These are phyloP conservation scores for Sebastes nivosus DNA, from an alignment of 2,797 vertebrate species.

Conservation along the genomic window DNA sequence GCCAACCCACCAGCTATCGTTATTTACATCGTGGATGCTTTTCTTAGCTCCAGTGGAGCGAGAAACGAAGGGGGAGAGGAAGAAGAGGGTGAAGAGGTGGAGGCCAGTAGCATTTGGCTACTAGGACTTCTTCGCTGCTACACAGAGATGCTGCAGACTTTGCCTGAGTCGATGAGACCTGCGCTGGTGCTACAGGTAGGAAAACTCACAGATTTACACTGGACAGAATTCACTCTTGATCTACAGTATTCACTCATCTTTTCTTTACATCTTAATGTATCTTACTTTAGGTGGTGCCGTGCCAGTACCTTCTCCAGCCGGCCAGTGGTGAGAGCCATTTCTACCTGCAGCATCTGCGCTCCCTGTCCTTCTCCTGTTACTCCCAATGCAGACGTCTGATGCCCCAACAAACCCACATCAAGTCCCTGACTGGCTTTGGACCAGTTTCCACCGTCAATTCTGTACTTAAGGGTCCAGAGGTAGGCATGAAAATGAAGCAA, in stretches of 20 bases:
- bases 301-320: conserved; percentile 96
- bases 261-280: neutral
- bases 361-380: conserved; percentile 95
- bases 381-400: conserved; percentile 93
- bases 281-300: conserved; percentile 89
- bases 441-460: conserved; percentile 90
- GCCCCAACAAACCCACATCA: conserved; percentile 93
- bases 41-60: conserved; percentile 86
- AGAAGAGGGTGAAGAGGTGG: conserved; percentile 88
- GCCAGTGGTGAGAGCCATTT: conserved; percentile 92
- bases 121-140: conserved; percentile 96
- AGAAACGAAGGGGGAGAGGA: conserved; percentile 84
- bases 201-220: neutral
- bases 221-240: neutral
- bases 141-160: conserved; percentile 92
- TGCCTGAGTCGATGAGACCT: conserved; percentile 91
- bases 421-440: conserved; percentile 96
- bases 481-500: conserved; percentile 43
- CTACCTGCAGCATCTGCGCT: conserved; percentile 96
- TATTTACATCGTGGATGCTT: conserved; percentile 96
- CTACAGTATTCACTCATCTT: neutral
- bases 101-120: conserved; percentile 90
- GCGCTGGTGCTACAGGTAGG: conserved; percentile 94
- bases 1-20: conserved; percentile 92
- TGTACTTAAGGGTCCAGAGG: conserved; percentile 91